phyloP scores from a whole-genome alignment of 2,113 vertebrate genomes.

The Cinclus mexicanus region DNA sequence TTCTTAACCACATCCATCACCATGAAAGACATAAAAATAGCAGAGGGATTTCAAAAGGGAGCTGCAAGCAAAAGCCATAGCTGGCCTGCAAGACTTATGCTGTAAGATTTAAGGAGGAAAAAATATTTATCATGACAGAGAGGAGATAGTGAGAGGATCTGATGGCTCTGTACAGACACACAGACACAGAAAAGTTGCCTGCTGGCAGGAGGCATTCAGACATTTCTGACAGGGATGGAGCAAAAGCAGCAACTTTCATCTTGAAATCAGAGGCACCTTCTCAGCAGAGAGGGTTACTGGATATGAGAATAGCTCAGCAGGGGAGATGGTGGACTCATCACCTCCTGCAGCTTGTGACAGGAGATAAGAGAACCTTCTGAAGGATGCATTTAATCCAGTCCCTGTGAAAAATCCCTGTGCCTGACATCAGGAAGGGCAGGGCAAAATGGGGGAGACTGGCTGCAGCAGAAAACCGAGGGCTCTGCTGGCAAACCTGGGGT shows the following conservation, averaged over 20 bases:
- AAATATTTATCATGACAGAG: not conserved
- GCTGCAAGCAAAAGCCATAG: not conserved
- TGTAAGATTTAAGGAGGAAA: not conserved
- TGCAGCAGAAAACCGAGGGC: rapidly evolving
- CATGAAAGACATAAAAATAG: not conserved
- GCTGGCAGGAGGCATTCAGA: not conserved
- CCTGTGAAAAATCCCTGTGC: not conserved
- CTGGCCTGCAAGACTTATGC: not conserved
- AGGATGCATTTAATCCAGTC: not conserved
- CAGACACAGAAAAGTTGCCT: not conserved
- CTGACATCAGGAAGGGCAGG: not conserved
- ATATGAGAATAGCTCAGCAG: not conserved
- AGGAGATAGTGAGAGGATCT: not conserved
- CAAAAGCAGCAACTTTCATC: not conserved
- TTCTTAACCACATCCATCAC: not conserved
- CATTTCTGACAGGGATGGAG: not conserved
- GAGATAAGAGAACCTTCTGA: not conserved
- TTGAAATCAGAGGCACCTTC: not conserved
- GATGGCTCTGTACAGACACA: not conserved
- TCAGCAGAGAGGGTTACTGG: not conserved
- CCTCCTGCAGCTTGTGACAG: not conserved
- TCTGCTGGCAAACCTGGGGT: not conserved
- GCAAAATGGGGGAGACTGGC: not conserved
- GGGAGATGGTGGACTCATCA: not conserved
- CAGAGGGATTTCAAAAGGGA: not conserved